Conservation (phyloP, 2,797 vertebrate species). For the Okamejei kenojei region DNA sequence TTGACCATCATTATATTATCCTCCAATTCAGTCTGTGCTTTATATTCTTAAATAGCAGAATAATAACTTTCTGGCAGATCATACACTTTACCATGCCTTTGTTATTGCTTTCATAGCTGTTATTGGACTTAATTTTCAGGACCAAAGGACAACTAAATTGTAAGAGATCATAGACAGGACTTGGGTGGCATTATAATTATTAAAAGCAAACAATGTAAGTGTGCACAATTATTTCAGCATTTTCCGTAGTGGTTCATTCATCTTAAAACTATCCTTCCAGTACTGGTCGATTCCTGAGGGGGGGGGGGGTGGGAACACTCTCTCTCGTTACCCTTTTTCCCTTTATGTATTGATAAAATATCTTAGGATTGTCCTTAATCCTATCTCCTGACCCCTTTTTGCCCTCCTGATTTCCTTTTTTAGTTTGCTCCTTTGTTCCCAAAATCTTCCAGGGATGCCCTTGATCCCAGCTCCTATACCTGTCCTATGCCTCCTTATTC, state of each 20-base stretch:
- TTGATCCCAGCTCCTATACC: no score
- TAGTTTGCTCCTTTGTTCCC: no score
- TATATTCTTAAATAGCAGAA: neutral
- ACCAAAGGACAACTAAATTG: neutral
- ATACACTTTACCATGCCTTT: neutral
- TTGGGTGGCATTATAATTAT: neutral
- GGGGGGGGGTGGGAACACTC: no score
- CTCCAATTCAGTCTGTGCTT: neutral
- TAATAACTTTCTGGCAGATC: neutral
- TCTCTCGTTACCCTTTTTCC: no score
- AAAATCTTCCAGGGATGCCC: no score
- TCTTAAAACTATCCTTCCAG: neutral
- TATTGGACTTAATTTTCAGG: neutral
- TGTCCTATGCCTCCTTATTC: no score
- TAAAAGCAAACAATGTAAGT: neutral
- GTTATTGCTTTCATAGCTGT: neutral
- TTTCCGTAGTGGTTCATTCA: neutral
- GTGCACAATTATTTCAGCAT: neutral
- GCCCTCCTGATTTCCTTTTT: no score
- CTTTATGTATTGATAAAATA: no score
- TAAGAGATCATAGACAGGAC: neutral
- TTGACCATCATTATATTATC: neutral
- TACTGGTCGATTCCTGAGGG: no score
- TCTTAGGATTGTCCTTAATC: no score
- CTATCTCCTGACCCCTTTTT: no score